Evolutionary conservation across 30 jellyfish, hydroid and myxozoan genomes (phyloP), one percentile per base, ranked within the genome.

Genomic region (Hydra vulgaris): DNA sequence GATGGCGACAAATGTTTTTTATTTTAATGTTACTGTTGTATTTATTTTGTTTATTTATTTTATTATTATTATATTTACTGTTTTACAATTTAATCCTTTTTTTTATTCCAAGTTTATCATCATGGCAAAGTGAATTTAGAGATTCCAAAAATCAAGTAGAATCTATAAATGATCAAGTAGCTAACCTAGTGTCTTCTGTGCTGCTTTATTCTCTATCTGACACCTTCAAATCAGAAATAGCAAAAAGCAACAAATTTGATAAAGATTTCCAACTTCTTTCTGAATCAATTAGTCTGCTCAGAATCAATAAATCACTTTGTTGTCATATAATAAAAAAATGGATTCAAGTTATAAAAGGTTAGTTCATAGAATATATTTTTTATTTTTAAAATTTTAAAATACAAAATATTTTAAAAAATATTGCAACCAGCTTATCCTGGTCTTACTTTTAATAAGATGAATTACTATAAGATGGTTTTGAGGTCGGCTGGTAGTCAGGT

Each of bases 111-210:
- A 40, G 61, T 3, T 12, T 40, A 40, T 40, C 61, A 40, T 40
- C 12, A 12, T 40, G 61, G 61, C 61, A 12, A 3, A 40, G 5
- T 12, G 61, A 71, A 15, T 71, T 21, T 27, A 17, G 20, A 23
- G 1, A 0, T 71, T 17, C 20, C 53, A 53, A 15, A 0, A 20
- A 71, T 23, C 27, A 71, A 20, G 21, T 5, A 27, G 79, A 71
- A 0, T 78, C 79, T 78, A 80, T 53, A 23, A 78, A 53, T 27
- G 69, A 26, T 23, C 85, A 78, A 78, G 56, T 78, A 21, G 85
- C 85, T 21, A 80, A 78, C 53, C 23, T 78, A 40, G 0, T 78
- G 8, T 78, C 85, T 61, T 19, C 85, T 22, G 0, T 55, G 27
- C 81, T 78, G 18, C 81, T 78, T n/a, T 78, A 78, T 54, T 52